Conservation (phyloP, 2,888 invertebrate genomes). For the Molorchus minor region DNA sequence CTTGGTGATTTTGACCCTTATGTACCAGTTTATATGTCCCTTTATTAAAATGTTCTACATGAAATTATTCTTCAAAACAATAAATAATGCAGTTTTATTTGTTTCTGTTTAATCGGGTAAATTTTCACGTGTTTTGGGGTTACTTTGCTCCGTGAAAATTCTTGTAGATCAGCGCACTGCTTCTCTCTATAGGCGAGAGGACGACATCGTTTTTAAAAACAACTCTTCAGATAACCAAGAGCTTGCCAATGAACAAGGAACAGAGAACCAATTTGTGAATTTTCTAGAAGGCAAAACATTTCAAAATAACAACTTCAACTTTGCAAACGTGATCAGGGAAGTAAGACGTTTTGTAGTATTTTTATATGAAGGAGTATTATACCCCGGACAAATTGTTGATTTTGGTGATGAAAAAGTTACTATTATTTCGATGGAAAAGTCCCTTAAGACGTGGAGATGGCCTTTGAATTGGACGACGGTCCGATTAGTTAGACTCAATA, state of each 20-base stretch:
- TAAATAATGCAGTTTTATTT: too few relatives aligned
- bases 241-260: conserved; percentile 21
- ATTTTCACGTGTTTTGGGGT: too few relatives aligned
- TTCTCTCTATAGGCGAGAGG: conserved; percentile 7
- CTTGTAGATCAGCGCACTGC: too few relatives aligned
- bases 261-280: too few relatives aligned
- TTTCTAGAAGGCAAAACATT: conserved; percentile 16
- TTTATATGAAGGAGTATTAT: conserved; percentile 14
- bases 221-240: conserved; percentile 32
- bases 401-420: conserved; percentile 19
- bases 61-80: too few relatives aligned
- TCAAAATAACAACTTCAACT: background rate
- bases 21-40: too few relatives aligned
- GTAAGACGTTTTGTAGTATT: conserved; percentile 23
- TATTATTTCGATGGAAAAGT: conserved; percentile 20
- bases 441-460: conserved; percentile 24
- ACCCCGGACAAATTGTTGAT: too few relatives aligned
- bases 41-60: too few relatives aligned
- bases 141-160: too few relatives aligned
- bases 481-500: conserved; percentile 12
- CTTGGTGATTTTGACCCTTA: too few relatives aligned
- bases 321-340: conserved; percentile 6
- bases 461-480: conserved; percentile 13
- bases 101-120: too few relatives aligned
- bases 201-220: conserved; percentile 23